phyloP scores from a whole-genome alignment of 2,888 invertebrate genomes.

The Monoplex corrugatus region DNA sequence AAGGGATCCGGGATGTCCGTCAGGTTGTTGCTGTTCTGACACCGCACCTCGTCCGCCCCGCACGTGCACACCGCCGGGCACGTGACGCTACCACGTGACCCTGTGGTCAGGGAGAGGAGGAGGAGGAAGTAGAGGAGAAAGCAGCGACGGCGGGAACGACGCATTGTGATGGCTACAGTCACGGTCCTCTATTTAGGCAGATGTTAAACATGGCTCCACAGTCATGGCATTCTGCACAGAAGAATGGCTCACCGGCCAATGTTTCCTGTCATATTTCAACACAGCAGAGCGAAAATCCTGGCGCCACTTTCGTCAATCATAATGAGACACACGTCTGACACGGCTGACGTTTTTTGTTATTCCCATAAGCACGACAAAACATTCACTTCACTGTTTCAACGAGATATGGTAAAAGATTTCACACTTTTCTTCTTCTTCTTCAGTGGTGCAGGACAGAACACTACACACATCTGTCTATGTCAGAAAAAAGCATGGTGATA shows the following conservation, averaged over 20 bases:
- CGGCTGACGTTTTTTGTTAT: too few relatives aligned
- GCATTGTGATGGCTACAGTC: background rate
- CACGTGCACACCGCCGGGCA: constrained; percentile 31
- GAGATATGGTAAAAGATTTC: too few relatives aligned
- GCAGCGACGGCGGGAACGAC: background rate
- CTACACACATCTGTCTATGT: too few relatives aligned
- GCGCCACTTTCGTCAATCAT: too few relatives aligned
- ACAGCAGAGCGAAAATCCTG: background rate
- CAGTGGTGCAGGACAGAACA: too few relatives aligned
- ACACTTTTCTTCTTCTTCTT: too few relatives aligned
- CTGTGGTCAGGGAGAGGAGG: background rate
- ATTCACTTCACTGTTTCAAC: too few relatives aligned
- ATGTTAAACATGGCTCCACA: too few relatives aligned
- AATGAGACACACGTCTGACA: too few relatives aligned
- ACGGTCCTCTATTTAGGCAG: background rate
- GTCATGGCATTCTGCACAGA: background rate
- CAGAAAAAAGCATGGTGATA: too few relatives aligned
- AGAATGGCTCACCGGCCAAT: background rate
- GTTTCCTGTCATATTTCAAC: background rate
- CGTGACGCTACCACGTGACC: constrained; percentile 14
- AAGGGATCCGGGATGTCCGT: background rate
- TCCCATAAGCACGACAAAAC: too few relatives aligned
- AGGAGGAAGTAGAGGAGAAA: background rate
- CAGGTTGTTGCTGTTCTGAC: background rate
- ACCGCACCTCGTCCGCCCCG: constrained; percentile 5